Conservation (phyloP, 2,888 invertebrate genomes). For the Agrochola circellaris region DNA sequence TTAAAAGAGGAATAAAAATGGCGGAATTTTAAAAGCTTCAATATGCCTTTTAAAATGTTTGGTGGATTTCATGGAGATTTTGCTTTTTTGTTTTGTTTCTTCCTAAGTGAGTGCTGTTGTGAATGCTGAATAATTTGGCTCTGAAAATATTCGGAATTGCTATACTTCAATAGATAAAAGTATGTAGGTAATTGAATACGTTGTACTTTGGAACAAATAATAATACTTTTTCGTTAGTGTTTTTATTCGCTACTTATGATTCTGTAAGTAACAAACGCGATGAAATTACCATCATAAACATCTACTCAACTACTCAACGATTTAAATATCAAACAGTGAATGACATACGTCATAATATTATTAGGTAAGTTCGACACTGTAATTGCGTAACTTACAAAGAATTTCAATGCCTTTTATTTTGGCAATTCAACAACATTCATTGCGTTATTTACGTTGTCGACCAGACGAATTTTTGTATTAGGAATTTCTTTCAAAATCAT, state of each 20-base stretch:
- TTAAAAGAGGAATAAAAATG: slow-evolving; percentile 79
- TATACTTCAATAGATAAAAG: not conserved
- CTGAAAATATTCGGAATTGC: not conserved
- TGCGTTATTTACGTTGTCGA: no score
- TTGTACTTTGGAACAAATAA: no score
- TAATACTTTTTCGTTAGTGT: not conserved
- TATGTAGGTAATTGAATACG: not conserved
- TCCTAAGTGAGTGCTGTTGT: slow-evolving; percentile 21
- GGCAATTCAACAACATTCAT: no score
- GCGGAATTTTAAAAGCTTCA: slow-evolving; percentile 73
- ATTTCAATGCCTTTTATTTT: no score
- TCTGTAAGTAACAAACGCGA: not conserved
- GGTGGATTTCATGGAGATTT: slow-evolving; percentile 50
- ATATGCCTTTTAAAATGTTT: slow-evolving; percentile 68
- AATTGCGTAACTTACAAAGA: no score
- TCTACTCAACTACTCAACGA: no score
- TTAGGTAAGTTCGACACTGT: no score
- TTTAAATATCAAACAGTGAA: not conserved
- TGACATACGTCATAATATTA: no score
- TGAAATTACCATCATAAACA: not conserved
- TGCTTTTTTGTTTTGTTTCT: slow-evolving; percentile 23
- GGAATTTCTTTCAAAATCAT: no score
- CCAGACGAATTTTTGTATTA: no score
- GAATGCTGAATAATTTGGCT: slow-evolving; percentile 9
- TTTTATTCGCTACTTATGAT: no score